Percentiles rank a stretch among this genome's conserved stretches.
These are phyloP conservation scores for Synodontis membranacea DNA, from an alignment of 2,113 vertebrate species.

Conservation along the genomic window DNA sequence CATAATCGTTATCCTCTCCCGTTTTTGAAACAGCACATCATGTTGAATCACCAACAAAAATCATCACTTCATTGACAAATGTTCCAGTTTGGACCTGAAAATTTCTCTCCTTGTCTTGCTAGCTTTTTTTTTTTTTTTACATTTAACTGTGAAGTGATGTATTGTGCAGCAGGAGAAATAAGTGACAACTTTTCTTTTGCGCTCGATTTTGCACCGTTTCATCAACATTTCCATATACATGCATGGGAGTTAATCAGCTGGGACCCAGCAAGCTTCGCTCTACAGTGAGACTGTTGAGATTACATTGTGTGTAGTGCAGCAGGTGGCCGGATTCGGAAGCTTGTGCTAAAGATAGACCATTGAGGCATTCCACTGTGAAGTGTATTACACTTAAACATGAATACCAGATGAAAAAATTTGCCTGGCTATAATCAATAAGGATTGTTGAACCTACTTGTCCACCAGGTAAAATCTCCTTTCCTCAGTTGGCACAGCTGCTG, in stretches of 20 bases:
- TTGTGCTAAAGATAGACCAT: not conserved
- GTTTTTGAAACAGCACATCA: not conserved
- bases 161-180: not conserved
- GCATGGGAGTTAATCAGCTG: not conserved
- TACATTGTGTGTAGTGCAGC: not conserved
- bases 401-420: not conserved
- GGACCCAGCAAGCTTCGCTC: not conserved
- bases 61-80: not conserved
- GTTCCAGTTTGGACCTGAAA: not conserved
- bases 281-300: not conserved
- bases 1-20: not conserved
- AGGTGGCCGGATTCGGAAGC: not conserved
- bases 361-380: not conserved
- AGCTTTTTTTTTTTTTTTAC: not conserved
- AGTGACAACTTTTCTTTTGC: not conserved
- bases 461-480: not conserved
- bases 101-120: not conserved
- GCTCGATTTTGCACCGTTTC: not conserved
- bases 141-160: not conserved
- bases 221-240: not conserved
- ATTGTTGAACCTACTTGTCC: not conserved
- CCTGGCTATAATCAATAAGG: not conserved
- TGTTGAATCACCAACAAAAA: not conserved
- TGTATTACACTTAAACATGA: not conserved
- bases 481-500: not conserved